phyloP scores from a whole-genome alignment of 2,888 invertebrate species.

The Mesochorus sp. region DNA sequence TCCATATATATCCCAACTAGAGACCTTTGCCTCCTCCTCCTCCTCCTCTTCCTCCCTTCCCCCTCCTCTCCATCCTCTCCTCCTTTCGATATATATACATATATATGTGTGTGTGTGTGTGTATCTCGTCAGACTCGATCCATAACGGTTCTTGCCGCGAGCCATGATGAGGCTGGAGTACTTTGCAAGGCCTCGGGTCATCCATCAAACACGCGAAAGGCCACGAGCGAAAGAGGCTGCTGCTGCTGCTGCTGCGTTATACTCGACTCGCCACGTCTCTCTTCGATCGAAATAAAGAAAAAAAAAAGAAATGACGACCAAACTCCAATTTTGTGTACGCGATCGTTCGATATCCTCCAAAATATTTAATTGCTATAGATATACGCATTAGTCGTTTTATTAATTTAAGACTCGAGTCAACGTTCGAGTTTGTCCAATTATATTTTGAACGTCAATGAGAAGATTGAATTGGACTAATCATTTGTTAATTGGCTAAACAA shows the following conservation, averaged over 20 bases:
- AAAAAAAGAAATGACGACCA: neutral
- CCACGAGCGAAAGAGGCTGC: conserved; percentile 42
- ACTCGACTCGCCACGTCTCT: conserved; percentile 53
- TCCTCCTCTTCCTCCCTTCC: too few species aligned
- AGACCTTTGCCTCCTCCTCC: conserved; percentile 19
- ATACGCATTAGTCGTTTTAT: too few species aligned
- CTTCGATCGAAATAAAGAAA: conserved; percentile 40
- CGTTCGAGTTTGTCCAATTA: too few species aligned
- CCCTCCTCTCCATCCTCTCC: too few species aligned
- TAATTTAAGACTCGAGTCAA: too few species aligned
- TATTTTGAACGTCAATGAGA: too few species aligned
- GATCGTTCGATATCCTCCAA: too few species aligned
- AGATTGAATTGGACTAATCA: too few species aligned
- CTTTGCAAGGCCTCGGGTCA: conserved; percentile 63
- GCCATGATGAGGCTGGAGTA: conserved; percentile 74
- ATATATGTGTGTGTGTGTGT: neutral
- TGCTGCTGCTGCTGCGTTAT: conserved; percentile 38
- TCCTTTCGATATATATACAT: conserved; percentile 29
- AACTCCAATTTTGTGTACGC: neutral
- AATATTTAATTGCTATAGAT: too few species aligned
- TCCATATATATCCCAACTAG: conserved; percentile 28
- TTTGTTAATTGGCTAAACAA: too few species aligned
- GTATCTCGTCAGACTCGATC: conserved; percentile 68
- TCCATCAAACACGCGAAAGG: conserved; percentile 64
- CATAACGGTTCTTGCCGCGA: conserved; percentile 72